These are phyloP conservation scores for Australoheros scitulus DNA, from an alignment of 2,113 vertebrate genomes.

Conservation along the genomic window DNA sequence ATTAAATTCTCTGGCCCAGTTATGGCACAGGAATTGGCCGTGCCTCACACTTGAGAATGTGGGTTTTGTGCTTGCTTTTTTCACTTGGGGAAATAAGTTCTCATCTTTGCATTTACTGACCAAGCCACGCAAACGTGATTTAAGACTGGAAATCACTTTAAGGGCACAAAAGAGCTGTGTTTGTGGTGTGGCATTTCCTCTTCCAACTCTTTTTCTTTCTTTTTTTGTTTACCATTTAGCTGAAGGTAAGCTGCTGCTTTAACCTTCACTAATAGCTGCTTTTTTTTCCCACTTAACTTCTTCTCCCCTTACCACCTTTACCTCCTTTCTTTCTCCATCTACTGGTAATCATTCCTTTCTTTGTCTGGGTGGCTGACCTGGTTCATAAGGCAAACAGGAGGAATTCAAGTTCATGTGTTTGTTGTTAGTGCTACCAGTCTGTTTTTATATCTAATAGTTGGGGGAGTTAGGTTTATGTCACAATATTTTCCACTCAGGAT, in stretches of 20 bases:
- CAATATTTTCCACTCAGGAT: slow-evolving; percentile 57
- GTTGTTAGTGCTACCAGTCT: slow-evolving; percentile 60
- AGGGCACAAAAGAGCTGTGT: background rate
- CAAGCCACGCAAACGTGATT: background rate
- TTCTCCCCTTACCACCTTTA: background rate
- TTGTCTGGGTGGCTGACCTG: slow-evolving; percentile 13
- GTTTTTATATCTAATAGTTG: slow-evolving; percentile 51
- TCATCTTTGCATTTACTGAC: slow-evolving; percentile 1
- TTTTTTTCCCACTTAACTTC: background rate
- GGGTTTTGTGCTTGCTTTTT: background rate
- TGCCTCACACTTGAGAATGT: slow-evolving; percentile 4
- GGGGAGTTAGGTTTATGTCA: slow-evolving; percentile 43
- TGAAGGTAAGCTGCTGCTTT: background rate
- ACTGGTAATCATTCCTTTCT: slow-evolving; percentile 29
- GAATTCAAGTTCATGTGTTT: slow-evolving; percentile 67
- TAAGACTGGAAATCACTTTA: background rate
- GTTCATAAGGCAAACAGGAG: slow-evolving; percentile 19
- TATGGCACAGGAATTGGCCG: background rate
- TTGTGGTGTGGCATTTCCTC: background rate
- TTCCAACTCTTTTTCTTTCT: background rate
- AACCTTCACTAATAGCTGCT: background rate
- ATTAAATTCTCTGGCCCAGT: slow-evolving; percentile 14
- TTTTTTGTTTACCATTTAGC: background rate
- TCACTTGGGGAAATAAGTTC: slow-evolving; percentile 1
- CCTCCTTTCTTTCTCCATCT: background rate